A percentile compares a stretch with the other conserved stretches of the same genome.
Conservation (phyloP, 2,888 invertebrate genomes). For the Plebejus anna region DNA sequence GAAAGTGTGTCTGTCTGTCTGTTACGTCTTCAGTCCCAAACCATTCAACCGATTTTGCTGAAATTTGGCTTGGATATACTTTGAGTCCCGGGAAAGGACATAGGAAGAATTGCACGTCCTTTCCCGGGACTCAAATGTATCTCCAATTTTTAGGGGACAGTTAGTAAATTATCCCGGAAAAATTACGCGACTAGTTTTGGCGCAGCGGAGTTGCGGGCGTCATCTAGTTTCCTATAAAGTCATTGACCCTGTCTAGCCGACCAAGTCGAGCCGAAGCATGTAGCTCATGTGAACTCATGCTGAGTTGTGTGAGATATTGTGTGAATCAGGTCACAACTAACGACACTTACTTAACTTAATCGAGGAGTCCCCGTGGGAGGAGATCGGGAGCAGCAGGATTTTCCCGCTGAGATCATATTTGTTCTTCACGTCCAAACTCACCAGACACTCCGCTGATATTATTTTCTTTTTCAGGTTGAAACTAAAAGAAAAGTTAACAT, state of each 20-base stretch:
- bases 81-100: too few species aligned
- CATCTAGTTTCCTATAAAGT: background rate
- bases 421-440: slow-evolving; percentile 57
- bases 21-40: too few species aligned
- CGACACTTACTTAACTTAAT: slow-evolving; percentile 56
- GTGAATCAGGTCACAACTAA: slow-evolving; percentile 34
- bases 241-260: background rate
- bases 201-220: too few species aligned
- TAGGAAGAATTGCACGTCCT: too few species aligned
- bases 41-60: too few species aligned
- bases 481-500: slow-evolving; percentile 43
- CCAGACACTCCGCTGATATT: slow-evolving; percentile 53
- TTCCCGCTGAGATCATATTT: slow-evolving; percentile 59
- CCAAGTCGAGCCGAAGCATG: background rate
- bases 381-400: slow-evolving; percentile 52
- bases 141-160: too few species aligned
- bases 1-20: too few species aligned
- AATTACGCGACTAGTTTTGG: too few species aligned
- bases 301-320: background rate
- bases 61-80: too few species aligned
- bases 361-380: slow-evolving; percentile 54
- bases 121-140: too few species aligned
- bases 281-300: background rate
- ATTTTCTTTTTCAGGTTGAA: slow-evolving; percentile 58
- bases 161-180: too few species aligned